Base-by-base conservation (phyloP, 2,888 invertebrate genomes). In the Ischnura elegans region DNA sequence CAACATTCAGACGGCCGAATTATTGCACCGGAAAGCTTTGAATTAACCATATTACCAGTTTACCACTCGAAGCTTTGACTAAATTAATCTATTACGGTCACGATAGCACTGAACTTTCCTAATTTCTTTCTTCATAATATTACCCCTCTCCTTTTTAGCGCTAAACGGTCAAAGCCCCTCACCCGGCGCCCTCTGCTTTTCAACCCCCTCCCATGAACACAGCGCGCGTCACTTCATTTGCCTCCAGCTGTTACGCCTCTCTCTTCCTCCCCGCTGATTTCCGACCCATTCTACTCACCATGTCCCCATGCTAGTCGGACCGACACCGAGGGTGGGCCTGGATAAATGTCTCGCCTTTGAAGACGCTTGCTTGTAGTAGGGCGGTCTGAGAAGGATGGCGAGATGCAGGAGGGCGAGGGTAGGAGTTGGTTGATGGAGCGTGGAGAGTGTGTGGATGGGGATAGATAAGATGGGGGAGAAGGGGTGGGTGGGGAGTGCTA, bases 181-280 rank as follows among this genome's bases (percentile, higher is more conserved):
- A 16, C 13, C 51, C 51, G 0, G 13, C 36, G 51, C 46, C 51
- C 47, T 36, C 87, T 8, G 5, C 29, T 36, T 6, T 21, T 36
- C 10, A 55, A 25, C 25, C 42, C n/a, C 21, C 87, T 87, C 42
- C 55, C 55, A 13, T 5, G 25, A 21, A n/a, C 87, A n/a, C n/a
- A n/a, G 42, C 29, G 42, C 87, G 36, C 43, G 36, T 66, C 90
- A 61, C 90, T 90, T 90, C 90, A 90, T 90, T 90, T 90, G 43
- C 61, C 43, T 45, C 90, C 90, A 90, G 90, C 90, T 90, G 90
- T 90, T 90, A 90, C 90, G 36, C 43, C 61, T 66, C 61, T 25
- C 61, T 66, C 61, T 25, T 42, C 61, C 90, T n/a, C 87, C 42
- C 42, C 8, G 51, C 51, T 19, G 2, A 51, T 29, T n/a, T n/a